Base-by-base conservation (phyloP, 2,113 vertebrate genomes). In the Chaetodon auriga region DNA sequence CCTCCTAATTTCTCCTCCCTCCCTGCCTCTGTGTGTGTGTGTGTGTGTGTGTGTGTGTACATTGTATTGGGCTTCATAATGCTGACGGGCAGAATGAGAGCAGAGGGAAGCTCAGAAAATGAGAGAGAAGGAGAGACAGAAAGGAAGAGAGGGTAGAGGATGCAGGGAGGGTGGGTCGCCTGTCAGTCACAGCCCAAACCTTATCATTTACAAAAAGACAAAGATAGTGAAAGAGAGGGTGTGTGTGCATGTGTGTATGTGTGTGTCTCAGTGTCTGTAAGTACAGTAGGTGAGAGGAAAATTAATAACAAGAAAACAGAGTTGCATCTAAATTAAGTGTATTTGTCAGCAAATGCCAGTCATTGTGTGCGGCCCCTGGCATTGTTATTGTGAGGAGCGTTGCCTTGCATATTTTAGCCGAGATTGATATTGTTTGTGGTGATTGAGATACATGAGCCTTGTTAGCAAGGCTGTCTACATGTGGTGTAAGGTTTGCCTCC, bases 81-180 rank as follows among this genome's bases (percentile, higher is more conserved):
- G 90, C 92, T 94, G 93, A 94, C 85, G 51, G 93, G 93, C 92
- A 93, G 92, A 93, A 92, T 92, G 88, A 88, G 92, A 90, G 86
- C 91, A 91, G 85, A 86, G 79, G 80, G 83, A 91, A 86, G 83
- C 83, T 90, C 41, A 38, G 5, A 91, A 89, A 89, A 80, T 83
- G 85, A 83, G 86, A 91, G 80, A 70, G 83, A 75, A 70, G 70
- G 57, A 87, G 80, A 70, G 62, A 81, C 70, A 80, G 86, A 88
- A 51, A 74, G 48, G 68, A 55, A 73, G 75, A 81, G 68, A 82
- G 73, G 46, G 51, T 74, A 68, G 77, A 75, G 77, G 86, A 76
- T 81, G 58, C 48, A 69, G 60, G 68, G 80, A 80, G 78, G 83
- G 73, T 84, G 82, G 82, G 63, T 85, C 6, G 36, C 54, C 86